Conservation (phyloP, 2,113 vertebrate species). For the Paradoxurus hermaphroditus region DNA sequence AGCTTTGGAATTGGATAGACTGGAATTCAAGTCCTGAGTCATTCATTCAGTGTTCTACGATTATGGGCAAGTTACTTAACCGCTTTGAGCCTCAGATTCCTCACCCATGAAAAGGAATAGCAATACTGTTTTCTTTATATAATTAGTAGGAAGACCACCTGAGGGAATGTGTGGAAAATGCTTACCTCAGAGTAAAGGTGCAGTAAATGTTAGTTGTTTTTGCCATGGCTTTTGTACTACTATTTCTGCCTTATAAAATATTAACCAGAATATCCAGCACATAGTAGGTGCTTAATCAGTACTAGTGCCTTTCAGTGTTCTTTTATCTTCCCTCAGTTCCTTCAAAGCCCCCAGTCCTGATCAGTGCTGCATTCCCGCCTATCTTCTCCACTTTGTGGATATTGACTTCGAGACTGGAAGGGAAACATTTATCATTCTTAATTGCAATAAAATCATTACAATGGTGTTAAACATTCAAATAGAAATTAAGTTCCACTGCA, state of each 20-base stretch:
- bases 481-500: conserved; percentile 79
- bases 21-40: not conserved
- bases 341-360: not conserved
- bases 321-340: not conserved
- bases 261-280: not conserved
- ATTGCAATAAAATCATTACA: conserved; percentile 83
- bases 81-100: not conserved
- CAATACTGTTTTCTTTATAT: not conserved
- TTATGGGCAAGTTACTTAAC: not conserved
- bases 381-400: conserved; percentile 76
- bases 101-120: not conserved
- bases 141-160: not conserved
- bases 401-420: conserved; percentile 81
- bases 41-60: not conserved
- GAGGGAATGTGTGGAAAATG: not conserved
- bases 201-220: not conserved
- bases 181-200: not conserved
- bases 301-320: not conserved
- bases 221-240: not conserved
- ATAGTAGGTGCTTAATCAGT: not conserved
- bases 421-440: conserved; percentile 85
- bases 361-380: not conserved
- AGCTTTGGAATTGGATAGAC: not conserved
- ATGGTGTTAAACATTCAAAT: conserved; percentile 81
- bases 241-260: not conserved